Evolutionary conservation across 2,888 invertebrate species (phyloP), one percentile per base, ranked within the genome.

Genomic region (Gandaritis pyraliata): DNA sequence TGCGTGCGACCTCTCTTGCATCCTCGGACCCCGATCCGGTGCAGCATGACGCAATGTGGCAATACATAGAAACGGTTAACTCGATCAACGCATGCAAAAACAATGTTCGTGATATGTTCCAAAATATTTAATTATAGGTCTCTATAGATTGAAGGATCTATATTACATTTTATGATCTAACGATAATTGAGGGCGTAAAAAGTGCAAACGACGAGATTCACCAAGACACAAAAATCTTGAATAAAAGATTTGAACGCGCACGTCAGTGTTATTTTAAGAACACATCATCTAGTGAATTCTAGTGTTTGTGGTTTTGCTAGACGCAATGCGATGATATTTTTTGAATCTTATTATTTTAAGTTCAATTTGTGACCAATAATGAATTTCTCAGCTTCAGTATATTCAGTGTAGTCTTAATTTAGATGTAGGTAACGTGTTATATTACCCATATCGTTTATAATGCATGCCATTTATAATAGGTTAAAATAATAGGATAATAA

Each of bases 401-500:
- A 15, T 13, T 30, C 30, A 30, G 30, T 30, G 6, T 30, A 23
- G 8, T 47, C 16, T 39, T 45, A 55, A 55, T 51, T 43, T 36
- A 47, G 46, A 56, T 61, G 48, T 54, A 53, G 57, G 48, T 54
- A 51, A 50, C 36, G 52, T 60, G 58, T 38, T 47, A 57, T 6
- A 10, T 30, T 30, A 30, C 30, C 30, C 6, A 30, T 45, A 57
- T 58, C 53, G 48, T 74, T 68, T 72, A 72, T 52, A 67, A 67
- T 62, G 60, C 60, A 61, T 74, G 76, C 72, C 51, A 63, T 56
- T 51, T 59, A 49, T 82, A 79, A 82, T 82, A 82, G 64, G 71
- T 83, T 86, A 86, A 81, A 81, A 85, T 88, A 90, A 90, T 89
- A 82, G 85, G 86, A 85, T 91, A 91, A 91, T 92, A 78, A 90